A percentile compares a stretch with the other conserved stretches of the same genome.
phyloP scores from a whole-genome alignment of 2,797 vertebrate species.

The Clarias platycephalus region DNA sequence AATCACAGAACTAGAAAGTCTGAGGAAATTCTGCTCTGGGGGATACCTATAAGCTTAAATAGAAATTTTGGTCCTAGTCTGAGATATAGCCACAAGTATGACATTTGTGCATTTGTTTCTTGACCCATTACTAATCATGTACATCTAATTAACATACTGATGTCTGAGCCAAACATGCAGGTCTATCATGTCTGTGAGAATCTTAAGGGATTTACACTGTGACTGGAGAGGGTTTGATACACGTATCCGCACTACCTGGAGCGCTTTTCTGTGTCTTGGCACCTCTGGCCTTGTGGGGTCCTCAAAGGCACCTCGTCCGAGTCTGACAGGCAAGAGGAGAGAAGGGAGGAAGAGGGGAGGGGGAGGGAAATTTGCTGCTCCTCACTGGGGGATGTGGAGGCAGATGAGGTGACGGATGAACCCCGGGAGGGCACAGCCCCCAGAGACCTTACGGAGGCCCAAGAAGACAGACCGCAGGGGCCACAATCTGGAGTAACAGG shows the following conservation, averaged over 20 bases:
- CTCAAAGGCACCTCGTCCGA: conserved; percentile 53
- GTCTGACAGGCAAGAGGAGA: conserved; percentile 58
- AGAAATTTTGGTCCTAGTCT: not conserved
- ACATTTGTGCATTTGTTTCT: not conserved
- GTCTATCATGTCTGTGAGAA: not conserved
- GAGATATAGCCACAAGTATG: not conserved
- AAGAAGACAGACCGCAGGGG: conserved; percentile 51
- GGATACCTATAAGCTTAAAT: not conserved
- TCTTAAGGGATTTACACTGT: conserved; percentile 21
- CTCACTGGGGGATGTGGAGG: conserved; percentile 72
- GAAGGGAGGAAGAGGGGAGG: conserved; percentile 73
- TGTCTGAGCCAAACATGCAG: conserved; percentile 2
- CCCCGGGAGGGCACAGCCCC: conserved; percentile 59
- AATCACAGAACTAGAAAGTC: not conserved
- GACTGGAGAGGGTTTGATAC: conserved; percentile 46
- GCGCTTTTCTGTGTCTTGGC: conserved; percentile 66
- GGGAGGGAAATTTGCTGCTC: conserved; percentile 72
- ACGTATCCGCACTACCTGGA: conserved; percentile 75
- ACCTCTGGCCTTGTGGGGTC: conserved; percentile 47
- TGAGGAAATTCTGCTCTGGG: not conserved
- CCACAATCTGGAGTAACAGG: conserved; percentile 61
- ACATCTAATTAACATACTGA: not conserved
- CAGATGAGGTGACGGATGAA: conserved; percentile 65
- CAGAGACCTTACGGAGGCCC: conserved; percentile 52
- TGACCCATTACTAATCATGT: not conserved